Evolutionary conservation across 2,113 vertebrate species (phyloP), one percentile per base, ranked within the genome.

Genomic region (Microcebus murinus): DNA sequence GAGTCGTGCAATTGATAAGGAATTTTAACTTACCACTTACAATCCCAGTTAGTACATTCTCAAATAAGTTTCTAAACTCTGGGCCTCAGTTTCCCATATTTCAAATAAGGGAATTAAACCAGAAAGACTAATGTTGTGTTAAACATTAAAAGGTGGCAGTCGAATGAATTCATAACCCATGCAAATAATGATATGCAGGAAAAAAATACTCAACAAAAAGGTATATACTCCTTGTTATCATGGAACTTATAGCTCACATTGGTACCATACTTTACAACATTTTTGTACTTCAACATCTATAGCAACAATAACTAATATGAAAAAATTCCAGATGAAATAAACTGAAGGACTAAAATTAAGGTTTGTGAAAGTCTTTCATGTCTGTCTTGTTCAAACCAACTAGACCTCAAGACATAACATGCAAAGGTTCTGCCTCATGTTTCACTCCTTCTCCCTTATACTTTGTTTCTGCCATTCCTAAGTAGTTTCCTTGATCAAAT

Each of bases 11-110:
- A 34, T 10, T 80, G 21, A 87, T 42, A 68, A 93, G 76, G 48
- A 70, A 86, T 80, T 74, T 88, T 90, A 77, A 82, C 39, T 93
- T 76, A 93, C 21, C 45, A 95, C 55, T 93, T 84, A 59, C 17
- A 82, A 76, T 68, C 10, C 48, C 14, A 59, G 21, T 39, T 23
- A 73, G 42, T 82, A 10, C 71, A 29, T 63, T 12, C 31, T 93
- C 21, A 81, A 81, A 14, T 59, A 90, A 80, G n/a, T 36, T 52
- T 74, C 61, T 85, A 76, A 93, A 74, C 67, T 81, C 57, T 68
- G 29, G 31, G 4, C 14, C 31, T 67, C 12, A 85, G 8, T 87
- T 87, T 86, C 68, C 34, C 59, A 42, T 81, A 52, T 90, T 80
- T 76, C 87, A 74, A 81, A 23, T 76, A 77, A 85, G 23, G 12